Base-by-base conservation (phyloP, 2,888 invertebrate genomes). In the Himalopsyche kuldschensis region DNA sequence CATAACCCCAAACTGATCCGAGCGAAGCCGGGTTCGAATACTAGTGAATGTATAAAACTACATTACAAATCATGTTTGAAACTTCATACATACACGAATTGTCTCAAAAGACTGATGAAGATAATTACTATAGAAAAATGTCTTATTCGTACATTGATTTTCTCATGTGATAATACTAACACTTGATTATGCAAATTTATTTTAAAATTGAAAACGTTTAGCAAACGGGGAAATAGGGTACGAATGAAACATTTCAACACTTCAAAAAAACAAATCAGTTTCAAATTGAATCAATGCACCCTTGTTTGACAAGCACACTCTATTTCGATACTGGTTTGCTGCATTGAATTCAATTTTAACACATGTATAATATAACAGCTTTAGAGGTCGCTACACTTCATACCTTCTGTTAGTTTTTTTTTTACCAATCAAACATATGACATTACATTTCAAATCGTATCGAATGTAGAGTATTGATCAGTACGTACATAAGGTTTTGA, bases 211-310 rank as follows among this genome's bases (percentile, higher is more conserved):
- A 2, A 20, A 55, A 55, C 55, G 20, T 20, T 55, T 20, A 5
- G 20, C 4, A 55, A 20, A 20, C 5, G 48, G 48, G 48, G 48
- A 48, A 20, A 10, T 55, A 47, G 80, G 80, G 83, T 83, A 77
- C 78, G 80, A 80, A 83, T 83, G 78, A 83, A 83, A 83, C 76
- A 80, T 80, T 83, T 83, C 77, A 30, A 79, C 80, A 83, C 83
- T 83, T 48, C 75, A 30, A 46, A 80, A 82, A 83, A 80, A 83
- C 81, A 79, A 83, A 83, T 83, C 78, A 83, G 69, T 81, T 78
- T 83, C 81, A 81, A 83, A 83, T 83, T 78, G 78, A 81, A 81
- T 83, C 78, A 81, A 24, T 47, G 55, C 24, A 30, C 48, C n/a
- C 55, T 55, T 55, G 55, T 55, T 55, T 55, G 55, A 55, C 20